phyloP scores from a whole-genome alignment of 2,113 vertebrate genomes.

The Acanthisitta chloris region DNA sequence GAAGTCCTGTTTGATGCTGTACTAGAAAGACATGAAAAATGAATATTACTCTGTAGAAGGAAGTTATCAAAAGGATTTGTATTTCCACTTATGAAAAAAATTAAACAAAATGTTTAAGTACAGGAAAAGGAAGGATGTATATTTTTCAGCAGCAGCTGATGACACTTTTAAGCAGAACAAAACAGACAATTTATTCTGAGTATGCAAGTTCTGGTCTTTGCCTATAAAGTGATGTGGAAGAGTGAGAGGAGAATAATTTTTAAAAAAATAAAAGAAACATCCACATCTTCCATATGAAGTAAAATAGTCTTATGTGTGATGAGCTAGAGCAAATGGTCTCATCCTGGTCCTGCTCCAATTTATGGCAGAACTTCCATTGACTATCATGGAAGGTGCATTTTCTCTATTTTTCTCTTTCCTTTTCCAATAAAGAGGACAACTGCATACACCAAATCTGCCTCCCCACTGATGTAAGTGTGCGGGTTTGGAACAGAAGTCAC shows the following conservation, averaged over 20 bases:
- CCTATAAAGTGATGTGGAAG: neutral
- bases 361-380: neutral
- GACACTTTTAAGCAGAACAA: neutral
- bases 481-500: neutral
- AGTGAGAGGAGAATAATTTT: neutral
- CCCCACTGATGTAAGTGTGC: neutral
- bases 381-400: neutral
- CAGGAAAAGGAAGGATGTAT: neutral
- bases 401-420: neutral
- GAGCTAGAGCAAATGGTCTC: neutral
- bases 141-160: neutral
- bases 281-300: neutral
- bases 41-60: neutral
- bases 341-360: neutral
- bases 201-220: neutral
- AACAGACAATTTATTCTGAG: neutral
- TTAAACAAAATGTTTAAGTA: neutral
- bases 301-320: neutral
- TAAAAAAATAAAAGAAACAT: neutral
- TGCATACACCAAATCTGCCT: neutral
- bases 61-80: neutral
- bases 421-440: neutral
- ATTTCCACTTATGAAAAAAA: neutral
- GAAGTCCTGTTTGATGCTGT: slow-evolving; percentile 16
- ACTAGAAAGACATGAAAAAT: slow-evolving; percentile 7